Evolutionary conservation across 92 coral and sea anemone species (phyloP), one percentile per base, ranked within the genome.

Genomic region (Phenganax subtilis): DNA sequence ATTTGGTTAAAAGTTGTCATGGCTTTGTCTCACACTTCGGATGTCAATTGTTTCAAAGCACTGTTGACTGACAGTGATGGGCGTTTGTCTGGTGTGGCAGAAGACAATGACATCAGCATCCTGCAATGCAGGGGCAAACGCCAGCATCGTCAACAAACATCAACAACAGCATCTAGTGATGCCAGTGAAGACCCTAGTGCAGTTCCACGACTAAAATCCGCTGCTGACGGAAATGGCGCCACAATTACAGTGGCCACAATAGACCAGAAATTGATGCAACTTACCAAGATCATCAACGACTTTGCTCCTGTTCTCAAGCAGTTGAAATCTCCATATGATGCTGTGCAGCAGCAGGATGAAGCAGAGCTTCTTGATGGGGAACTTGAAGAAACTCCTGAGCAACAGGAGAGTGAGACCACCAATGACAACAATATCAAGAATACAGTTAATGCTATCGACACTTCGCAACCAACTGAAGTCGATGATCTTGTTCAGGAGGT

Each of bases 301-400:
- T 20, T 68, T 68, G 73, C 73, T 28, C 73, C 55, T 29, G 73
- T 68, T 4, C n/a, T 68, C n/a, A 12, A 68, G 29, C 0, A 68
- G 16, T 53, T 68, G 7, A 68, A 68, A 68, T 10, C n/a, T 28
- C 53, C 73, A 10, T 68, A 68, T 68, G 15, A 68, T 68, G 53
- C 73, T 68, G 73, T n/a, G 3, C 73, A 68, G 73, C 73, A 68
- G 73, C 73, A 68, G 73, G 73, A 68, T 20, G 54, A 25, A 8
- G 54, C 54, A 11, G 16, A 27, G 25, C 25, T 20, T 20, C 25
- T 20, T 20, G 25, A 20, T 20, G 25, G 25, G 25, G 25, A 20
- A 20, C 25, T 20, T 20, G 25, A 20, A 20, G 0, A 20, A 20
- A 20, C 25, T 20, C 25, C 25, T 20, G 25, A 20, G 25, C 25